Evolutionary conservation across 37 sponge, comb jelly and placozoan genomes (phyloP), one percentile per base, ranked within the genome.

Genomic region (Chondrosia reniformis): DNA sequence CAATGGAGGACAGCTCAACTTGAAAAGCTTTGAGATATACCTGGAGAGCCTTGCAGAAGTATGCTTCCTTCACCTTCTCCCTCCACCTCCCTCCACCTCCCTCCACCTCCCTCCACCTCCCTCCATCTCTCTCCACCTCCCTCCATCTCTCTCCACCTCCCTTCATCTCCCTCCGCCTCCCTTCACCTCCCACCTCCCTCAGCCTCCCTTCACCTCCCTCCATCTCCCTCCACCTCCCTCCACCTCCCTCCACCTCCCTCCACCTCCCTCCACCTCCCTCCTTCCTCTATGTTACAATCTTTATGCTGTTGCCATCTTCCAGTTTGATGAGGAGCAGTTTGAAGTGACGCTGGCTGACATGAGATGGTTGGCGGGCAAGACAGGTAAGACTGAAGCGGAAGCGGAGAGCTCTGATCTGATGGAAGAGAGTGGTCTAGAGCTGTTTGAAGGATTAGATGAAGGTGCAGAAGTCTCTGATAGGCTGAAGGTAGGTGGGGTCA

Each of bases 291-390:
- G n/a, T n/a, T n/a, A n/a, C n/a, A n/a, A n/a, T n/a, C n/a, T n/a
- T n/a, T n/a, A n/a, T n/a, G n/a, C n/a, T 4, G 8, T 64, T 64
- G 3, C n/a, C 72, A 22, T 34, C 25, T 24, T 55, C 5, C 37
- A 92, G 90, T 94, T 94, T 89, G 98, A 97, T 66, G 9, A 79
- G 25, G 88, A 92, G 19, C 67, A 84, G 61, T 92, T 86, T 67
- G 75, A 83, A 30, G 92, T 83, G 31, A 75, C 82, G 31, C 79
- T 67, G 19, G 76, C 30, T 22, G 81, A 84, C 75, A 30, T 84
- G 58, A 79, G 66, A 57, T 87, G 89, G 83, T 58, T 89, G 85
- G 77, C 77, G 27, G 77, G 81, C 12, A 93, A 97, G 84, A 71
- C 45, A 22, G 22, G 44, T 44, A 67, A 80, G 64, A 75, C 17